Base-by-base conservation (phyloP, 2,888 invertebrate species). In the Ophonus ardosiacus region DNA sequence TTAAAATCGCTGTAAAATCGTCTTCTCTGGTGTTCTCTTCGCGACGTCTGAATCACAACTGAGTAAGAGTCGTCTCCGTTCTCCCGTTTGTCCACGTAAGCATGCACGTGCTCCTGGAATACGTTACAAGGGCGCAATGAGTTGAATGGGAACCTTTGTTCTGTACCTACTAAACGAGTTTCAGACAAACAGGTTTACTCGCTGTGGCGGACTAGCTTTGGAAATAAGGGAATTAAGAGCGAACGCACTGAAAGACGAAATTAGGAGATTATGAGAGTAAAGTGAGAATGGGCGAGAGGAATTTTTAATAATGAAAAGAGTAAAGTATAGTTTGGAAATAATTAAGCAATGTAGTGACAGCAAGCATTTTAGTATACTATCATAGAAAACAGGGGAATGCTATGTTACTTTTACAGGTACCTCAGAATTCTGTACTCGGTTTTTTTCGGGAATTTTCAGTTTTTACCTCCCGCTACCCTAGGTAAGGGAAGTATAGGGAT, bases 101-200 rank as follows among this genome's bases (percentile, higher is more conserved):
- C 38, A 57, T 78, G 78, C 78, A 78, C 78, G 78, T 78, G 78
- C 56, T 65, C 40, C 43, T 76, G 24, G 51, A 51, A 24, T 74
- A 63, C 83, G 84, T 78, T 51, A 84, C 43, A 84, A 84, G 84
- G 84, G 84, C 78, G 61, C 78, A 84, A 84, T 84, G 76, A 78
- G 63, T 56, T 78, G 78, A 84, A 78, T 63, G 65, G 78, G 31
- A 38, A 38, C 17, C 84, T 84, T 84, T 84, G 84, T 84, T 84
- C 68, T 51, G 63, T 59, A 59, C 82, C 59, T 51, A 65, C 56
- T 76, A 21, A 78, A 78, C 78, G 76, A 78, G 84, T 59, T 74
- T 56, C 15, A 56, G 56, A 61, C 76, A 84, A 84, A 84, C 63
- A 85, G 71, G 43, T 38, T 15, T 86, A 59, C 78, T 82, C 78